Evolutionary conservation across 2,113 vertebrate species (phyloP).

Genomic region (Coptodon bakossiorum): DNA sequence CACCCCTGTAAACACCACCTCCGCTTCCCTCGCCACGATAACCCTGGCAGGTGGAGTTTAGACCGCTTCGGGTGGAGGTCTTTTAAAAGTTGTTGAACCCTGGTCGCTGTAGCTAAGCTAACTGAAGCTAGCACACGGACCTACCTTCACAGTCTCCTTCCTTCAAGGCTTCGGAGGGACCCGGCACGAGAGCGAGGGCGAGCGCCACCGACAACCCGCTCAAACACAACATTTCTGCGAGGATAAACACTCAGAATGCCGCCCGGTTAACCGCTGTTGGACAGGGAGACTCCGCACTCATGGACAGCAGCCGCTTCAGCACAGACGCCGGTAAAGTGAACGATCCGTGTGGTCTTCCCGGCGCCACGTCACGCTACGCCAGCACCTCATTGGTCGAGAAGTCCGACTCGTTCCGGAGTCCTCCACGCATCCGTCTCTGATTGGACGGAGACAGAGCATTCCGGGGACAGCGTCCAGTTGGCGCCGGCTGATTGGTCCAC

Average conservation of each 20-base stretch:
- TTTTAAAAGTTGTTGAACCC: background rate
- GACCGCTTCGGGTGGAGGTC: background rate
- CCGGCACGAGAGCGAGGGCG: conserved; percentile 73
- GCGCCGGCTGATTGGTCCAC: conserved; percentile 79
- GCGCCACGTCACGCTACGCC: conserved; percentile 15
- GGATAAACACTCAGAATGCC: background rate
- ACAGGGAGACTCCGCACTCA: background rate
- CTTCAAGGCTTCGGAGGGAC: conserved; percentile 64
- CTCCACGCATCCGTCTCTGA: conserved; percentile 40
- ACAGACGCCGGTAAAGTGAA: conserved; percentile 46
- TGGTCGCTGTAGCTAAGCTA: background rate
- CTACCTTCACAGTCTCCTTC: conserved; percentile 90
- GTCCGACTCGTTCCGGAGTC: background rate
- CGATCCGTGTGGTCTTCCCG: conserved; percentile 18
- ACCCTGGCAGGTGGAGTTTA: background rate
- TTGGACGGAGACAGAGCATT: conserved; percentile 23
- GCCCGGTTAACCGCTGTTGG: background rate
- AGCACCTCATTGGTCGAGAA: conserved; percentile 64
- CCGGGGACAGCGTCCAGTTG: conserved; percentile 79
- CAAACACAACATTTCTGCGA: conserved; percentile 73
- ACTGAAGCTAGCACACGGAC: background rate
- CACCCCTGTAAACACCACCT: background rate
- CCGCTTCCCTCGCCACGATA: background rate
- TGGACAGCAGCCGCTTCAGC: background rate
- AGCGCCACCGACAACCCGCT: conserved; percentile 79